Percentiles rank a stretch among this genome's conserved stretches.
Evolutionary conservation across 2,113 vertebrate species (phyloP).

Genomic region (Myiopsitta monachus): DNA sequence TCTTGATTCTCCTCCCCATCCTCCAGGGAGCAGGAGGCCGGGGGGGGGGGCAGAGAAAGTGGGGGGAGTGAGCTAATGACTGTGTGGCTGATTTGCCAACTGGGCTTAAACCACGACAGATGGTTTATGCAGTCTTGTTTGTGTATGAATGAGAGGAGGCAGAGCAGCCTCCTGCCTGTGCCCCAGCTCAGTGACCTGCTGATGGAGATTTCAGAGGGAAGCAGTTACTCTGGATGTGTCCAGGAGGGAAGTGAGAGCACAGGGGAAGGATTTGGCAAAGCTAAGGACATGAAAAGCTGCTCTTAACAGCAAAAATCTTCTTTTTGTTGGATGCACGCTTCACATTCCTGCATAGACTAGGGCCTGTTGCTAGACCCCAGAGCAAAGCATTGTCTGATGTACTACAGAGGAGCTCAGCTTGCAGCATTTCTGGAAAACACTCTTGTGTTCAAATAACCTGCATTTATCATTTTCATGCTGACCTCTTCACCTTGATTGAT

Average conservation of each 20-base stretch:
- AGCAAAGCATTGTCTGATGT: neutral
- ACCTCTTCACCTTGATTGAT: conserved; percentile 59
- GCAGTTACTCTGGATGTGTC: neutral
- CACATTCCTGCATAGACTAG: neutral
- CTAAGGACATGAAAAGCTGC: neutral
- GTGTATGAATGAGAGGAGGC: neutral
- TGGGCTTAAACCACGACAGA: no score
- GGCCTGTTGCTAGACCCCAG: neutral
- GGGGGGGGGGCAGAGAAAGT: no score
- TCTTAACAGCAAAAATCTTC: neutral
- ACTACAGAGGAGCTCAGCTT: neutral
- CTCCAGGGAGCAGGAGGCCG: no score
- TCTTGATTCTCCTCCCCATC: no score
- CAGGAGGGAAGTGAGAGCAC: neutral
- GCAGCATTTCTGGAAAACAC: conserved; percentile 62
- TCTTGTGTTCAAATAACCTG: conserved; percentile 51
- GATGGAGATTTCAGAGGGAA: neutral
- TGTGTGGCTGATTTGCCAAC: no score
- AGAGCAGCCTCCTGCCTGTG: neutral
- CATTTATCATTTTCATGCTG: conserved; percentile 65
- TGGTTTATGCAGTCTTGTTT: neutral
- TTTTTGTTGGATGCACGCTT: neutral
- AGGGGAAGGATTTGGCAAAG: neutral
- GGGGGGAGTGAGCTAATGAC: no score
- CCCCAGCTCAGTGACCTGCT: neutral